These are phyloP conservation scores for Atrichornis clamosus DNA, from an alignment of 2,113 vertebrate genomes.

Conservation along the genomic window DNA sequence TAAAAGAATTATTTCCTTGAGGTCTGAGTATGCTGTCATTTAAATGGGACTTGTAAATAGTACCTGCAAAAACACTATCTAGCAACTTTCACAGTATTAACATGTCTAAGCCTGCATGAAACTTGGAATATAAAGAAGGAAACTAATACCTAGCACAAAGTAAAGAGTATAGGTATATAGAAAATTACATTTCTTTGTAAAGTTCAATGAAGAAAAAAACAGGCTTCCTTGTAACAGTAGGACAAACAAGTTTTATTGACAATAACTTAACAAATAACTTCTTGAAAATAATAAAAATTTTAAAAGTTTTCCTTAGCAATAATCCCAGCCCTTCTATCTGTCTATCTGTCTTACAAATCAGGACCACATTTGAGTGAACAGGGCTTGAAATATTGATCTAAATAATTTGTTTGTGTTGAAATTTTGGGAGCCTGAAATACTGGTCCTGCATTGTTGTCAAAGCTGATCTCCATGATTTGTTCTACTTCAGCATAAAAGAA, in stretches of 20 bases:
- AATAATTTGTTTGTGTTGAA: background rate
- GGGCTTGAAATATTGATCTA: background rate
- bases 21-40: background rate
- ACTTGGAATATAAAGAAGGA: background rate
- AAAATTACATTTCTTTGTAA: background rate
- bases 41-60: background rate
- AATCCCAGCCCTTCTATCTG: background rate
- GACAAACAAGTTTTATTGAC: background rate
- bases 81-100: background rate
- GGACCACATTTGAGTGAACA: background rate
- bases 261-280: background rate
- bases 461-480: background rate
- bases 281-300: background rate
- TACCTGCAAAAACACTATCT: background rate
- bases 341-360: background rate
- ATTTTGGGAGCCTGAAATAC: background rate
- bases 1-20: background rate
- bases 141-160: background rate
- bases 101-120: accelerated
- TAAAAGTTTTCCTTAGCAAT: background rate
- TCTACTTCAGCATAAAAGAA: background rate
- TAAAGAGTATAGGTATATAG: background rate
- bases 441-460: background rate
- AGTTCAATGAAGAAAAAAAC: background rate
- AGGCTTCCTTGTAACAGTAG: background rate